Evolutionary conservation across 2,888 invertebrate genomes (phyloP).

Genomic region (Thumatha senex): DNA sequence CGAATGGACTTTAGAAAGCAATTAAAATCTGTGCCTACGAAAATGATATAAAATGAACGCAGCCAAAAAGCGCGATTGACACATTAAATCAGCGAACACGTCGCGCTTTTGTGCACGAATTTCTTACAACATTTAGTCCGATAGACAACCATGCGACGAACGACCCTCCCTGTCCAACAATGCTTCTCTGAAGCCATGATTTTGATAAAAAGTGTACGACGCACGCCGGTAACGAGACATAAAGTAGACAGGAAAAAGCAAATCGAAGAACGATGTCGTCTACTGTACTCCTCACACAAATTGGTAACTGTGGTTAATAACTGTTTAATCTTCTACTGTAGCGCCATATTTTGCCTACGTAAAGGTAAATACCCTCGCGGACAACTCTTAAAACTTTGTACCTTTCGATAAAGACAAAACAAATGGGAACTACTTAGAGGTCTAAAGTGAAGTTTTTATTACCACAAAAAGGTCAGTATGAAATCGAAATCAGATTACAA

Average conservation of each 20-base stretch:
- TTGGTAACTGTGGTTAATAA: slow-evolving; percentile 26
- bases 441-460: slow-evolving; percentile 64
- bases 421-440: slow-evolving; percentile 51
- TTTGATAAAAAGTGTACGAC: slow-evolving; percentile 50
- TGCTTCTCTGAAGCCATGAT: slow-evolving; percentile 51
- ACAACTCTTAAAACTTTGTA: slow-evolving; percentile 52
- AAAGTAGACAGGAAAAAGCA: slow-evolving; percentile 38
- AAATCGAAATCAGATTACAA: slow-evolving; percentile 75
- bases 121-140: slow-evolving; percentile 32
- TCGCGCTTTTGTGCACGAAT: slow-evolving; percentile 49
- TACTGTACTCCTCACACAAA: slow-evolving; percentile 16
- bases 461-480: slow-evolving; percentile 68
- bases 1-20: slow-evolving; percentile 80
- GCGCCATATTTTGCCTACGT: slow-evolving; percentile 41
- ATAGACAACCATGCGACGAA: slow-evolving; percentile 31
- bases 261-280: slow-evolving; percentile 29
- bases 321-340: slow-evolving; percentile 31
- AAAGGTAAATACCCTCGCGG: slow-evolving; percentile 45
- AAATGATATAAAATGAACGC: slow-evolving; percentile 56
- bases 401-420: slow-evolving; percentile 53
- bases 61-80: slow-evolving; percentile 67
- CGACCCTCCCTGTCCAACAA: slow-evolving; percentile 40
- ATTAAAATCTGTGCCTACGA: slow-evolving; percentile 75
- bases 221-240: slow-evolving; percentile 31
- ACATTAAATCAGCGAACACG: slow-evolving; percentile 63